Conservation (phyloP, 2,113 vertebrate genomes). For the Procapra przewalskii region DNA sequence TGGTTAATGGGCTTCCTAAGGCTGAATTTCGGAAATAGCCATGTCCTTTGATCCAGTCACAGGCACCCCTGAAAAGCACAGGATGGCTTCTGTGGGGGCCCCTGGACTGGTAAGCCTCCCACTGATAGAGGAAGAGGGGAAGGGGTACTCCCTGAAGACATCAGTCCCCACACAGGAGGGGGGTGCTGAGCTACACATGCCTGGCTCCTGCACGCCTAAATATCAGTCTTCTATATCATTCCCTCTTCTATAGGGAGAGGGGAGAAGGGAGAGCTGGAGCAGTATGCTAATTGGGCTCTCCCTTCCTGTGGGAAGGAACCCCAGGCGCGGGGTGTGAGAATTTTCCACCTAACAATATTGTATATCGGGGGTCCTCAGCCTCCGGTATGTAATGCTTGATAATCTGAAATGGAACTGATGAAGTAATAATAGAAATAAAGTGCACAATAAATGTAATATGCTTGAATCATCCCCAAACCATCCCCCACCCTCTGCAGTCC, state of each 20-base stretch:
- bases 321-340: neutral
- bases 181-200: neutral
- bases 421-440: neutral
- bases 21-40: neutral
- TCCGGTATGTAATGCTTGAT: neutral
- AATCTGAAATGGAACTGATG: neutral
- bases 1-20: neutral
- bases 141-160: neutral
- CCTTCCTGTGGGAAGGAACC: neutral
- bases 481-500: neutral
- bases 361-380: neutral
- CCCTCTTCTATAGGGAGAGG: neutral
- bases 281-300: neutral
- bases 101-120: neutral
- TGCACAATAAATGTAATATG: neutral
- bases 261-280: too few species aligned
- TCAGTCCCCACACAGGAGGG: neutral
- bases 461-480: neutral
- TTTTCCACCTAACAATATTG: neutral
- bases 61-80: neutral
- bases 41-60: neutral
- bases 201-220: neutral
- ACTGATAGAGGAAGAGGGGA: neutral
- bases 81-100: neutral
- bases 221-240: too few species aligned